Conservation (phyloP, 1,140 invertebrate genomes). For the Sitophilus oryzae region DNA sequence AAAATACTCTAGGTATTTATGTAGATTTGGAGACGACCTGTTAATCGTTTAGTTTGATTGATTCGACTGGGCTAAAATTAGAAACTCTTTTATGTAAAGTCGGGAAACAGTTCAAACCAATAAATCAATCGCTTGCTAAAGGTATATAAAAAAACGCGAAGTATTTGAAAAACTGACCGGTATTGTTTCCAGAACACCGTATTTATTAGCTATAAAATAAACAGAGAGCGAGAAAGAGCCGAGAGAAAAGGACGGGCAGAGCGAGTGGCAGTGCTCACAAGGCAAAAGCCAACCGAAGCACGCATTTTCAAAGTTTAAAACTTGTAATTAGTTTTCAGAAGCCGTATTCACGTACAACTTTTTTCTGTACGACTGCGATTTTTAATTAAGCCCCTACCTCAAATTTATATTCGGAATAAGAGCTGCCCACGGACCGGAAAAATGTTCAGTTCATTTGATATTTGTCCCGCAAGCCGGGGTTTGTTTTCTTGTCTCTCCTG, state of each 20-base stretch:
- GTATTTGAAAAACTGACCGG: background rate
- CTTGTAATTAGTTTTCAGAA: conserved; percentile 43
- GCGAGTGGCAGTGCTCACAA: conserved; percentile 25
- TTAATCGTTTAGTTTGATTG: too few species aligned
- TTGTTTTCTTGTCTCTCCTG: conserved; percentile 34
- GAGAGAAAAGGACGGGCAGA: too few species aligned
- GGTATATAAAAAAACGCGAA: background rate
- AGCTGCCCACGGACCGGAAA: conserved; percentile 39
- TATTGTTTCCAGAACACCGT: background rate
- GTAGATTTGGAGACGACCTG: too few species aligned
- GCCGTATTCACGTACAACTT: conserved; percentile 34
- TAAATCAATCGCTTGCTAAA: too few species aligned
- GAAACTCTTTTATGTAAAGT: too few species aligned
- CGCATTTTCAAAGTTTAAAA: conserved; percentile 40
- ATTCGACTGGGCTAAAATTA: too few species aligned
- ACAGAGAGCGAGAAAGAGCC: too few species aligned
- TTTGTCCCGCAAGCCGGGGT: conserved; percentile 33
- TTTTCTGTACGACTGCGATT: conserved; percentile 38
- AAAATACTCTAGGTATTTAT: too few species aligned
- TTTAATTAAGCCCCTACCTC: conserved; percentile 41
- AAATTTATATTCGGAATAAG: conserved; percentile 40
- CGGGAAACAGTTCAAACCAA: too few species aligned
- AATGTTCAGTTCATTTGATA: conserved; percentile 42
- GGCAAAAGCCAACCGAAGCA: conserved; percentile 29
- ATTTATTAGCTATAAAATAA: background rate